A percentile compares a stretch with the other conserved stretches of the same genome.
These are phyloP conservation scores for Grantiella picta DNA, from an alignment of 2,113 vertebrate genomes.

Conservation along the genomic window DNA sequence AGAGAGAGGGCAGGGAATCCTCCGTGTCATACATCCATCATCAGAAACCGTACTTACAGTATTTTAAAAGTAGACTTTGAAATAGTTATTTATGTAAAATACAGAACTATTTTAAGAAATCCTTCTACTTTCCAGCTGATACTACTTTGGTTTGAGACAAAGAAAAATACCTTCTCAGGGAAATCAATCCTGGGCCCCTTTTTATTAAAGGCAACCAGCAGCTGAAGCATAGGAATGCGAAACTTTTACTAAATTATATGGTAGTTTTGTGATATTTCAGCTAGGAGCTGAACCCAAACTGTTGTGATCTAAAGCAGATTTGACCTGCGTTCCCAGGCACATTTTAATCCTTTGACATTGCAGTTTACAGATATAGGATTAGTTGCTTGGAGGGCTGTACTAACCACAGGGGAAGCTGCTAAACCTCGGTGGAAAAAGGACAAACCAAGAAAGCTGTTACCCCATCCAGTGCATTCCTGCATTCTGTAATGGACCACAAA, in stretches of 20 bases:
- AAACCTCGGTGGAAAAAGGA: constrained; percentile 2
- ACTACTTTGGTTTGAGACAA: constrained; percentile 41
- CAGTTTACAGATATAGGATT: constrained; percentile 52
- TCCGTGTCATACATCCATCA: neutral
- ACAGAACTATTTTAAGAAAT: constrained; percentile 24
- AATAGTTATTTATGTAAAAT: neutral
- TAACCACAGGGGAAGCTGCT: constrained; percentile 20
- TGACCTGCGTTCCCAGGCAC: constrained; percentile 38
- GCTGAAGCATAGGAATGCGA: constrained; percentile 40
- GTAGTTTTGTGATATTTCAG: constrained; percentile 54
- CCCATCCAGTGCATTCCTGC: neutral
- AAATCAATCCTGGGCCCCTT: constrained; percentile 46
- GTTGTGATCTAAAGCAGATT: constrained; percentile 65
- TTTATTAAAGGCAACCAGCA: constrained; percentile 55
- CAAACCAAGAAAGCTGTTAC: neutral
- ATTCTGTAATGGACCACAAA: neutral
- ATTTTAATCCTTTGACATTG: constrained; percentile 53
- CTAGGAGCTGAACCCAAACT: constrained; percentile 47
- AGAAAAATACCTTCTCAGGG: constrained; percentile 34
- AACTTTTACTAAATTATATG: constrained; percentile 52
- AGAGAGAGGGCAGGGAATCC: neutral
- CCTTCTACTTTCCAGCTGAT: constrained; percentile 1
- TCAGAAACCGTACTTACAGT: neutral
- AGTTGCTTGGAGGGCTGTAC: constrained; percentile 37
- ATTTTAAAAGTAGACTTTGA: neutral